phyloP scores from a whole-genome alignment of 2,888 invertebrate species.

The Aquatica leii region DNA sequence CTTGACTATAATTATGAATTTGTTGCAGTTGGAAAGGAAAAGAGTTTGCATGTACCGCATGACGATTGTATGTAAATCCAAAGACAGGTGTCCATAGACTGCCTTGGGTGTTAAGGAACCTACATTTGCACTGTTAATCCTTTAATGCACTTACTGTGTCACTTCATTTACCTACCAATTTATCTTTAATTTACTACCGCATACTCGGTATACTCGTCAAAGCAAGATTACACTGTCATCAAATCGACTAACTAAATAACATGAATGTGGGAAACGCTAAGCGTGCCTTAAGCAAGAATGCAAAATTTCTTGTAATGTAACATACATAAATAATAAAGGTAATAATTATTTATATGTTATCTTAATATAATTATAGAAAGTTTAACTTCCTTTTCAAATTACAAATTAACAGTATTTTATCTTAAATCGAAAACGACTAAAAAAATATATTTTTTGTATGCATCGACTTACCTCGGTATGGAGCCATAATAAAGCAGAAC shows the following conservation, averaged over 20 bases:
- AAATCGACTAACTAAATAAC: constrained; percentile 11
- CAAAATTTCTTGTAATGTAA: constrained; percentile 3
- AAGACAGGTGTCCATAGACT: constrained; percentile 32
- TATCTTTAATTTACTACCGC: constrained; percentile 16
- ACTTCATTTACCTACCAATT: constrained; percentile 18
- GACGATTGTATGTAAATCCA: constrained; percentile 39
- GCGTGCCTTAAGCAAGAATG: neutral
- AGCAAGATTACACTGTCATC: constrained; percentile 1
- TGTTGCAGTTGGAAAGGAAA: constrained; percentile 36
- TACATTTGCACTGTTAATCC: constrained; percentile 29
- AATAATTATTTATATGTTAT: constrained; percentile 13
- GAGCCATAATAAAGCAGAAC: constrained; percentile 76
- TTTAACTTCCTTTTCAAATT: constrained; percentile 12
- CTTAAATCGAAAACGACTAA: neutral
- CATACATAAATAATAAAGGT: constrained; percentile 11
- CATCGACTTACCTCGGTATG: constrained; percentile 71
- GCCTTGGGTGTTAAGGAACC: constrained; percentile 32
- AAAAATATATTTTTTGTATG: neutral
- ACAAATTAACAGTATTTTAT: neutral
- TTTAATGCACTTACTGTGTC: constrained; percentile 33
- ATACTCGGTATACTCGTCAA: constrained; percentile 13
- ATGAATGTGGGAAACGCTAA: constrained; percentile 7
- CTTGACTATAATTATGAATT: constrained; percentile 41
- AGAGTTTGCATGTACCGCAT: constrained; percentile 32
- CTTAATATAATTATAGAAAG: constrained; percentile 14